Evolutionary conservation across 2,797 vertebrate genomes (phyloP).

Genomic region (Crocidura indochinensis): DNA sequence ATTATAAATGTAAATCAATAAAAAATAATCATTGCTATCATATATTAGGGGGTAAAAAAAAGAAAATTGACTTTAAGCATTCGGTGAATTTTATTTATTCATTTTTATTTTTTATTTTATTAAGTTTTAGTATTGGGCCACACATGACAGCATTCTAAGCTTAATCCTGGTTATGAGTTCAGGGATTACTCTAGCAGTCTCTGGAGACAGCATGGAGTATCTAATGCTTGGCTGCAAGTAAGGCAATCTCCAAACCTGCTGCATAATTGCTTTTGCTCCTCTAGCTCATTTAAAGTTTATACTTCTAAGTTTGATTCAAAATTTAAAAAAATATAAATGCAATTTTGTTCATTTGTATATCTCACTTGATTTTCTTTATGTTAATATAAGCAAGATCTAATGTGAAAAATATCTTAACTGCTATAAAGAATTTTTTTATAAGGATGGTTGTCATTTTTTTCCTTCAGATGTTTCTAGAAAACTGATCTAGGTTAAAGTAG

Average conservation of each 20-base stretch:
- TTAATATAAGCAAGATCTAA: constrained; percentile 34
- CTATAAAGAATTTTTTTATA: constrained; percentile 5
- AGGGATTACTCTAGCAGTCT: too few relatives aligned
- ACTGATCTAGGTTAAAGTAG: constrained; percentile 84
- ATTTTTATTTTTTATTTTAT: too few relatives aligned
- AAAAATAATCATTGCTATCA: not conserved
- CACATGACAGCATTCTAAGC: too few relatives aligned
- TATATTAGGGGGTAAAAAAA: not conserved
- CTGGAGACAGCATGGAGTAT: too few relatives aligned
- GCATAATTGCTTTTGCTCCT: not conserved
- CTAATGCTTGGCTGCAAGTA: too few relatives aligned
- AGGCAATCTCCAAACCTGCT: too few relatives aligned
- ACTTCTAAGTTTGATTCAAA: not conserved
- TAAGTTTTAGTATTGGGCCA: too few relatives aligned
- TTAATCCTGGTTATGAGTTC: too few relatives aligned
- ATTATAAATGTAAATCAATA: constrained; percentile 61
- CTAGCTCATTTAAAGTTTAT: not conserved
- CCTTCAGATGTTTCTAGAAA: constrained; percentile 49
- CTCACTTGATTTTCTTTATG: constrained; percentile 28
- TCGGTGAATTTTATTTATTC: too few relatives aligned
- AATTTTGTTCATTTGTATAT: not conserved
- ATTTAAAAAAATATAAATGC: not conserved
- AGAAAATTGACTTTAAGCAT: not conserved
- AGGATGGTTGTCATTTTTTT: constrained; percentile 69
- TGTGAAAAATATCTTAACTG: not conserved